Percentiles rank a stretch among this genome's conserved stretches.
These are phyloP conservation scores for Hemibagrus guttatus DNA, from an alignment of 2,797 vertebrate genomes.

Conservation along the genomic window DNA sequence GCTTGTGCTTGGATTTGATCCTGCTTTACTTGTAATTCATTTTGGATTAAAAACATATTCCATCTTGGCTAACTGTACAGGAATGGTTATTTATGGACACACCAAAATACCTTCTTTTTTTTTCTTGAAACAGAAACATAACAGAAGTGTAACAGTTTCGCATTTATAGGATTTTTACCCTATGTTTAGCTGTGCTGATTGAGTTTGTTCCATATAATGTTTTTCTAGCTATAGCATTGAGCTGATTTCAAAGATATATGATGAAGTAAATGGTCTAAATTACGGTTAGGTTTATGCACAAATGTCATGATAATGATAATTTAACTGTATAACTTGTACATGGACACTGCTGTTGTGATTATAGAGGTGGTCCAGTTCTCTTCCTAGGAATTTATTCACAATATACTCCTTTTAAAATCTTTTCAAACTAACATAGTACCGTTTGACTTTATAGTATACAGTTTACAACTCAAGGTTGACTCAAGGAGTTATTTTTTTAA, in stretches of 20 bases:
- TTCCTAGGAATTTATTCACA: neutral
- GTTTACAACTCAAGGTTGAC: neutral
- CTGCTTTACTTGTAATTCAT: neutral
- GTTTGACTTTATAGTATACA: neutral
- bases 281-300: neutral
- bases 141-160: neutral
- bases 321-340: neutral
- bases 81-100: neutral
- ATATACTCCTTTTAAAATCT: neutral
- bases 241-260: neutral
- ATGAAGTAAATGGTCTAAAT: neutral
- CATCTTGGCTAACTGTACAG: neutral
- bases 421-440: neutral
- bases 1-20: neutral
- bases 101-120: neutral
- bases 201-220: neutral
- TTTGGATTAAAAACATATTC: neutral
- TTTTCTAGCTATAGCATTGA: neutral
- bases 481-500: neutral
- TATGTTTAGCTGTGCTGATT: neutral
- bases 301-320: neutral
- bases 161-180: neutral
- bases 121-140: neutral
- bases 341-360: neutral
- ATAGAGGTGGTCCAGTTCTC: neutral